Evolutionary conservation across 1,140 invertebrate species (phyloP).

Genomic region (Sitodiplosis mosellana): DNA sequence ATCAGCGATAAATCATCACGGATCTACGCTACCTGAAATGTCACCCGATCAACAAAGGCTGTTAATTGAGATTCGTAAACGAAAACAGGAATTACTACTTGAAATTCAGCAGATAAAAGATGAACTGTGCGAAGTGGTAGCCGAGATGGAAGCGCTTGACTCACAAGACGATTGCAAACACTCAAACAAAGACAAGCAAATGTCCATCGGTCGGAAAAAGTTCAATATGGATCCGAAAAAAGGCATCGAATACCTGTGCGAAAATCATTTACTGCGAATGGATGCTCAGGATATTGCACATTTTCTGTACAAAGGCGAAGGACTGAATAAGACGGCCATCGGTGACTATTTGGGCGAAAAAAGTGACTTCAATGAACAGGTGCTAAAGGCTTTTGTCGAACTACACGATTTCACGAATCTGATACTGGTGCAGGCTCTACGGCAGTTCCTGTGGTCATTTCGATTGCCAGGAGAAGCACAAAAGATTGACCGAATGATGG

Average conservation of each 20-base stretch:
- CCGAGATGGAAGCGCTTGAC: constrained; percentile 87
- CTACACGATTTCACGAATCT: constrained; percentile 94
- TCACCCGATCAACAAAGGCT: too few relatives aligned
- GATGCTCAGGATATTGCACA: constrained; percentile 88
- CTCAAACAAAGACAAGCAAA: constrained; percentile 87
- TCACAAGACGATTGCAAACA: constrained; percentile 72
- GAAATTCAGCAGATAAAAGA: constrained; percentile 73
- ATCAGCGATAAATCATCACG: too few relatives aligned
- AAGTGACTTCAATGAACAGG: constrained; percentile 88
- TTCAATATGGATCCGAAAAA: constrained; percentile 99
- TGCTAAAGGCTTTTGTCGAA: constrained; percentile 85
- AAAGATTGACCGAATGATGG: constrained; percentile 99
- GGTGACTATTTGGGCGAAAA: constrained; percentile 94
- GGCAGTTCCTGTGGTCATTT: constrained; percentile 97
- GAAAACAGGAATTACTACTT: too few relatives aligned
- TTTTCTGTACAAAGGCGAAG: constrained; percentile 89
- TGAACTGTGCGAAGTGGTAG: constrained; percentile 83
- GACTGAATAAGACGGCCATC: constrained; percentile 97
- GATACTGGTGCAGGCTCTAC: constrained; percentile 95
- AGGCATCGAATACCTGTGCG: constrained; percentile 94
- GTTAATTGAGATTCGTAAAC: too few relatives aligned
- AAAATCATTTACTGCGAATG: constrained; percentile 73
- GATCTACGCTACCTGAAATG: too few relatives aligned
- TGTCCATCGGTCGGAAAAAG: constrained; percentile 94
- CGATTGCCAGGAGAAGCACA: constrained; percentile 95